phyloP scores from a whole-genome alignment of 2,797 vertebrate genomes.

The Knipowitschia caucasica region DNA sequence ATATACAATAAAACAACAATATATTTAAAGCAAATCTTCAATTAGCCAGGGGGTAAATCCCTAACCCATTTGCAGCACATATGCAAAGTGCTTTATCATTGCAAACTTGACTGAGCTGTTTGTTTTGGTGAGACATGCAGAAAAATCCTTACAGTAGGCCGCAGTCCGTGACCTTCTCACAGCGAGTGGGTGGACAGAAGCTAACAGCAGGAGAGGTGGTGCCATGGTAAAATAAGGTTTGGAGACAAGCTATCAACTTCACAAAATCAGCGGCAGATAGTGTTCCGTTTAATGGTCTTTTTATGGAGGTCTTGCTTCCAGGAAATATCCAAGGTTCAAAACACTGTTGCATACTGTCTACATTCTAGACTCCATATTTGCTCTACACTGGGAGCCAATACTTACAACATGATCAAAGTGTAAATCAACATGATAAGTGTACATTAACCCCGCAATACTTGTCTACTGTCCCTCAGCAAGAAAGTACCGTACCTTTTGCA shows the following conservation, averaged over 20 bases:
- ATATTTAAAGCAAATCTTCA: too few relatives aligned
- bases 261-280: not conserved
- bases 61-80: not conserved
- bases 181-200: slow-evolving; percentile 46
- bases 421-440: too few relatives aligned
- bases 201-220: slow-evolving; percentile 26
- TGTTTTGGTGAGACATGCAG: slow-evolving; percentile 15
- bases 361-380: too few relatives aligned
- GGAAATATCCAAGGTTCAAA: too few relatives aligned
- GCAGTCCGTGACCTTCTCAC: slow-evolving; percentile 43
- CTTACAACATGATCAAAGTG: too few relatives aligned
- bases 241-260: slow-evolving; percentile 12
- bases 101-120: not conserved
- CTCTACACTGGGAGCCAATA: too few relatives aligned
- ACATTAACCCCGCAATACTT: too few relatives aligned
- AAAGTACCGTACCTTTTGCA: too few relatives aligned
- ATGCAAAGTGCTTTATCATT: not conserved
- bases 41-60: not conserved
- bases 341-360: too few relatives aligned
- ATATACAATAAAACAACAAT: too few relatives aligned
- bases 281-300: not conserved
- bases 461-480: too few relatives aligned
- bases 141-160: slow-evolving; percentile 25
- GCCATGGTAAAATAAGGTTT: slow-evolving; percentile 23
- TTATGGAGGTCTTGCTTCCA: not conserved